Evolutionary conservation across 2,797 vertebrate species (phyloP).

Genomic region (Sternarchorhynchus goeldii): DNA sequence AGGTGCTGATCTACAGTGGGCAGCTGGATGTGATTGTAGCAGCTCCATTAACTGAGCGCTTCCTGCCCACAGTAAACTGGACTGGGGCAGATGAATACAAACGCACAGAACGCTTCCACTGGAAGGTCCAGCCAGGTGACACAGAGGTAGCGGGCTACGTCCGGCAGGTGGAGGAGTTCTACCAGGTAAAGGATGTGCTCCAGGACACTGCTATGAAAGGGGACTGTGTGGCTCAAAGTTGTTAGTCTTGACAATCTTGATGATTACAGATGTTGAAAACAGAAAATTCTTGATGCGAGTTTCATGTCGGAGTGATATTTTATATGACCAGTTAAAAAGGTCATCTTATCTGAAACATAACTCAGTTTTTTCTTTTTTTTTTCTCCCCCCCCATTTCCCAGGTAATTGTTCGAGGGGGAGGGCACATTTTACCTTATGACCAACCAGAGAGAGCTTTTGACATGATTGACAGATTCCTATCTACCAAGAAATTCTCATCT

Average conservation of each 20-base stretch:
- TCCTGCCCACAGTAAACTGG: conserved; percentile 82
- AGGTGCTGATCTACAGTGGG: conserved; percentile 87
- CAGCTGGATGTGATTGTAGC: conserved; percentile 87
- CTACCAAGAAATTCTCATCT: conserved; percentile 64
- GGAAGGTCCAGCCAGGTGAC: conserved; percentile 82
- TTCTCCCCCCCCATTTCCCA: conserved; percentile 51
- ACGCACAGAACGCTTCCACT: conserved; percentile 71
- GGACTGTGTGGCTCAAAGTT: no score
- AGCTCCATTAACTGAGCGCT: conserved; percentile 81
- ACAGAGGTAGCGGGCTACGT: conserved; percentile 86
- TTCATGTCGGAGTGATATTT: no score
- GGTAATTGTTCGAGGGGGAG: conserved; percentile 84
- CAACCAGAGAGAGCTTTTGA: conserved; percentile 83
- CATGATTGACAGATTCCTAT: conserved; percentile 87
- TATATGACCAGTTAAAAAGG: no score
- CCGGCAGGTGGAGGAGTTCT: conserved; percentile 79
- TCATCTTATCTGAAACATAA: neutral
- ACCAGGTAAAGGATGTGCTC: conserved; percentile 75
- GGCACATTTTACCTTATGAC: conserved; percentile 83
- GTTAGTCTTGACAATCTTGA: neutral
- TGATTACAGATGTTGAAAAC: neutral
- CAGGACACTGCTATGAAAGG: neutral
- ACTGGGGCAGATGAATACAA: conserved; percentile 74
- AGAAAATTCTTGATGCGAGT: no score
- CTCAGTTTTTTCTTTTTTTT: neutral